These are phyloP conservation scores for Nudaria mundana DNA, from an alignment of 2,888 invertebrate species.

Conservation along the genomic window DNA sequence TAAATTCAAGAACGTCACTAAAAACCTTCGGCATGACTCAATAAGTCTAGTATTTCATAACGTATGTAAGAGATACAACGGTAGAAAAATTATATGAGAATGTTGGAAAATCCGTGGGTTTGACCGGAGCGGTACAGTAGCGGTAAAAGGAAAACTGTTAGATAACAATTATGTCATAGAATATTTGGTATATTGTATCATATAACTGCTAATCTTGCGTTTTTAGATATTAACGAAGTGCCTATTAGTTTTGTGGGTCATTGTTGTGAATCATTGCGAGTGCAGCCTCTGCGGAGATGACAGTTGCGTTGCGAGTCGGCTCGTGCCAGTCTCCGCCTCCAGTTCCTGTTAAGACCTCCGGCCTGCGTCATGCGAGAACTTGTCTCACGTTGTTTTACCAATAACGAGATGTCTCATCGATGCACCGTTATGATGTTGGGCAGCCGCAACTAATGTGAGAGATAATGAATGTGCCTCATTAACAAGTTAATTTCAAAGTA, in stretches of 20 bases:
- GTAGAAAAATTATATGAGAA: slow-evolving; percentile 5
- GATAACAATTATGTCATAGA: neutral
- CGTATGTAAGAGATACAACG: neutral
- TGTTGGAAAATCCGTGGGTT: slow-evolving; percentile 15
- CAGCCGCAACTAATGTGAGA: too few relatives aligned
- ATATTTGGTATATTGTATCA: neutral
- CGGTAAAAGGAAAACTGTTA: slow-evolving; percentile 11
- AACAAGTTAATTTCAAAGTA: too few relatives aligned
- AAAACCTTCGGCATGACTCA: slow-evolving; percentile 6
- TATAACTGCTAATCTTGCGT: neutral
- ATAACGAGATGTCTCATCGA: slow-evolving; percentile 3
- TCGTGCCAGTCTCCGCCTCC: slow-evolving; percentile 8
- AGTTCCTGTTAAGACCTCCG: slow-evolving; percentile 4
- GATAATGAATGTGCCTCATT: too few relatives aligned
- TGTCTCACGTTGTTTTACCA: neutral
- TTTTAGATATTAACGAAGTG: neutral
- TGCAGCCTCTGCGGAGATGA: slow-evolving; percentile 3
- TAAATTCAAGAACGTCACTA: neutral
- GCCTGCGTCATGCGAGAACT: slow-evolving; percentile 7
- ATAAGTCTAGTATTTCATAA: slow-evolving; percentile 8
- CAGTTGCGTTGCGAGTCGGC: neutral
- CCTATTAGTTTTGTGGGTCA: neutral
- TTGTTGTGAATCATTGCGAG: slow-evolving; percentile 1
- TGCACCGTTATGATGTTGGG: slow-evolving; percentile 6
- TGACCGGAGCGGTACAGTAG: neutral